Conservation (phyloP, 2,113 vertebrate species). For the Tricholaema leucomelas region DNA sequence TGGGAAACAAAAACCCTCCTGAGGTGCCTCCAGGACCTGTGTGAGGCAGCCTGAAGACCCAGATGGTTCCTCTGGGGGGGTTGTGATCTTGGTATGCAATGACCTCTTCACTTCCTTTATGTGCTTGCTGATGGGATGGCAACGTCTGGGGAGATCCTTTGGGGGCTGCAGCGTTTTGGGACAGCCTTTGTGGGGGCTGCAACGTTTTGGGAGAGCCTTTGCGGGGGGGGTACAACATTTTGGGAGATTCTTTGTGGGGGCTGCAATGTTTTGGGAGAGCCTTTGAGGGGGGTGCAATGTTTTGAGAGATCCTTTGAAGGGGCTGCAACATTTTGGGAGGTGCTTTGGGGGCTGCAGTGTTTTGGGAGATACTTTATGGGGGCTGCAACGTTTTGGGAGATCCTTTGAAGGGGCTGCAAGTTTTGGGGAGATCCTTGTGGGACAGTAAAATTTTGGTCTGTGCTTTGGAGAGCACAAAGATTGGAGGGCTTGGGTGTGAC, state of each 20-base stretch:
- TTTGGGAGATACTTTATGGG: too few relatives aligned
- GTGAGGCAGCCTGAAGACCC: background rate
- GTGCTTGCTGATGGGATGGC: background rate
- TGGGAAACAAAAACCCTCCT: background rate
- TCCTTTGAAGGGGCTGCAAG: background rate
- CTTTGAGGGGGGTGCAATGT: too few relatives aligned
- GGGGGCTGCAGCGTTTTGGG: background rate
- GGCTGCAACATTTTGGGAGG: background rate
- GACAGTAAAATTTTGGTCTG: background rate
- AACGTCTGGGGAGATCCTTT: background rate
- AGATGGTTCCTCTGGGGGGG: background rate
- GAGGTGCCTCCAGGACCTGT: background rate
- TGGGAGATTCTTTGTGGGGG: background rate
- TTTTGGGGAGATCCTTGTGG: background rate
- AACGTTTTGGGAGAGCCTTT: background rate
- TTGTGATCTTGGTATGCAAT: background rate
- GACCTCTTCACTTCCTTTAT: background rate
- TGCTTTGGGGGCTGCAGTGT: background rate
- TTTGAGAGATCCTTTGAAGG: too few relatives aligned
- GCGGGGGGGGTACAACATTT: too few relatives aligned
- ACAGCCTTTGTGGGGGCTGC: background rate
- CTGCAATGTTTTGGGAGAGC: background rate
- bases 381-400: too few relatives aligned
- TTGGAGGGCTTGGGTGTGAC: background rate
- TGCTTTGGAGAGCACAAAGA: background rate